phyloP scores from a whole-genome alignment of 2,113 vertebrate species.

The Glaucidium brasilianum region DNA sequence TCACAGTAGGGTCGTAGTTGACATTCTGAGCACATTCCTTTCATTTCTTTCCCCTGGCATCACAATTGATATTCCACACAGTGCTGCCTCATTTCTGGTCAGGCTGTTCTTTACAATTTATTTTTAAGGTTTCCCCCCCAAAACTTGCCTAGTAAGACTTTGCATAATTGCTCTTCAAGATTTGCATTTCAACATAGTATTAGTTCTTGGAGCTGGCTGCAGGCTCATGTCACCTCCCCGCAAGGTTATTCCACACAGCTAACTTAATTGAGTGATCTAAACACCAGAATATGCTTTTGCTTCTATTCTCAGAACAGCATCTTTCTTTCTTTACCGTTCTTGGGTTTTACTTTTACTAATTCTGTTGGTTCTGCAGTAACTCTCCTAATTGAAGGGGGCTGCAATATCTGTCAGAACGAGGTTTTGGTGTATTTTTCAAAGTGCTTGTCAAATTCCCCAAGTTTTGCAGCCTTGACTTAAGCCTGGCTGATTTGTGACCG shows the following conservation, averaged over 20 bases:
- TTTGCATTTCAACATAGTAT: slow-evolving; percentile 30
- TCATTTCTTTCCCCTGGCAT: not conserved
- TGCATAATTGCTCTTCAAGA: slow-evolving; percentile 16
- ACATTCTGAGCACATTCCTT: slow-evolving; percentile 7
- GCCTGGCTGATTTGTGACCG: not conserved
- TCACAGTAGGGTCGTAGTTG: not conserved
- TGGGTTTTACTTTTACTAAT: not conserved
- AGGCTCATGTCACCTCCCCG: not conserved
- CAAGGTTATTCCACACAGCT: not conserved
- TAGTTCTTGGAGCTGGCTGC: not conserved
- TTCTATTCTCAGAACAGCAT: not conserved
- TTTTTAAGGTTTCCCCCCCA: slow-evolving; percentile 34
- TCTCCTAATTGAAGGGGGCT: not conserved
- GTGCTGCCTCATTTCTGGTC: not conserved
- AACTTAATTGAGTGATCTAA: not conserved
- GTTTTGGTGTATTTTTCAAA: not conserved
- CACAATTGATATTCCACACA: slow-evolving; percentile 13
- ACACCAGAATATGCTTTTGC: not conserved
- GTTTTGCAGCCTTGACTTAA: not conserved
- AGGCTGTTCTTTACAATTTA: slow-evolving; percentile 41
- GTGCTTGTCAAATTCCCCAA: not conserved
- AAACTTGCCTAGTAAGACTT: slow-evolving; percentile 39
- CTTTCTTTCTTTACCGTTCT: not conserved
- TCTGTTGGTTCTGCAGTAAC: not conserved
- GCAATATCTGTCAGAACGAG: not conserved